A percentile compares a stretch with the other conserved stretches of the same genome.
Evolutionary conservation across 2,888 invertebrate genomes (phyloP).

Genomic region (Aporophyla nigra): DNA sequence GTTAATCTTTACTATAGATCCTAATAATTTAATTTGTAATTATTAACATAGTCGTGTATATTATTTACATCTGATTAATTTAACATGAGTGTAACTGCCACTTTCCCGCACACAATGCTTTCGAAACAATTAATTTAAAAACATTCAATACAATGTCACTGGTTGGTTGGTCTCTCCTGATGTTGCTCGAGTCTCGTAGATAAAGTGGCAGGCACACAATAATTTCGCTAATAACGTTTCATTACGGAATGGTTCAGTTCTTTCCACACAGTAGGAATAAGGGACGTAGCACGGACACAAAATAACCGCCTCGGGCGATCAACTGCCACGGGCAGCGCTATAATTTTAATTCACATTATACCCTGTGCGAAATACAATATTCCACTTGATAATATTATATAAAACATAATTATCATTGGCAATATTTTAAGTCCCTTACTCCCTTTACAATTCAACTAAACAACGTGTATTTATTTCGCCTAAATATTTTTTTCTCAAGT

Average conservation of each 20-base stretch:
- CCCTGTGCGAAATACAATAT: conserved; percentile 88
- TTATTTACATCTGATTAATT: conserved; percentile 87
- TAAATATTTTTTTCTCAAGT: conserved; percentile 78
- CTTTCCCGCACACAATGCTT: conserved; percentile 60
- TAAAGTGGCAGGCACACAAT: conserved; percentile 84
- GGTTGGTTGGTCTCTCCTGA: conserved; percentile 16
- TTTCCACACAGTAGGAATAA: conserved; percentile 86
- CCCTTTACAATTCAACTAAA: conserved; percentile 85
- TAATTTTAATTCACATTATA: conserved; percentile 85
- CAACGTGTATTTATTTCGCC: conserved; percentile 78
- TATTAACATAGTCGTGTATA: conserved; percentile 88
- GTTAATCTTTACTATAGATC: conserved; percentile 88
- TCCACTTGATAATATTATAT: conserved; percentile 85
- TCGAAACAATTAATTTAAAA: conserved; percentile 40
- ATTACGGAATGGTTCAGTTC: conserved; percentile 87
- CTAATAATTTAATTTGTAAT: conserved; percentile 88
- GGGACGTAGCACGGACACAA: conserved; percentile 86
- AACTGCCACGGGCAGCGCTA: conserved; percentile 76
- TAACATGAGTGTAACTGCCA: conserved; percentile 85
- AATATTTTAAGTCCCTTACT: conserved; percentile 87
- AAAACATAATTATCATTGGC: conserved; percentile 86
- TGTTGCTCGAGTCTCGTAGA: conserved; percentile 39
- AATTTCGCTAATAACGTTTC: conserved; percentile 83
- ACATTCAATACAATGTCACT: conserved; percentile 37
- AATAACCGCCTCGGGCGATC: conserved; percentile 71